Evolutionary conservation across 2,797 vertebrate genomes (phyloP).

Genomic region (Anguilla obscura): DNA sequence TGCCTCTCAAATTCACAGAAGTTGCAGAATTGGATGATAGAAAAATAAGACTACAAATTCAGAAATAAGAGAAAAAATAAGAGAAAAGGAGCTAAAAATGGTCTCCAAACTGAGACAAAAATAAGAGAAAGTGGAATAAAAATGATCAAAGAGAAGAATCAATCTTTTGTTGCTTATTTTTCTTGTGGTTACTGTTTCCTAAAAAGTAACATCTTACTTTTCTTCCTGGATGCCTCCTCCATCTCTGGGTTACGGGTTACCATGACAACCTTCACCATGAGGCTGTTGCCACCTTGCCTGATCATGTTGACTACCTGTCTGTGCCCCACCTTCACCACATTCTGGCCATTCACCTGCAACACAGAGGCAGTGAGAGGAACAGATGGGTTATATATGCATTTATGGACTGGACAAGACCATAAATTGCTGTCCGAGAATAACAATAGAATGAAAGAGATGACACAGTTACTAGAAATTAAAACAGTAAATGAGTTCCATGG

Average conservation of each 20-base stretch:
- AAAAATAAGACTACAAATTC: too few species aligned
- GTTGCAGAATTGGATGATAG: background rate
- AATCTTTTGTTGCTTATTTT: background rate
- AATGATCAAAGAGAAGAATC: background rate
- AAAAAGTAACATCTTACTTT: slow-evolving; percentile 66
- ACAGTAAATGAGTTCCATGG: slow-evolving; percentile 4
- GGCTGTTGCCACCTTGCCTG: slow-evolving; percentile 89
- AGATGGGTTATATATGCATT: background rate
- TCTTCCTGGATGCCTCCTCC: slow-evolving; percentile 85
- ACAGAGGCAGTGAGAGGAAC: background rate
- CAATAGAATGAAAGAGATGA: background rate
- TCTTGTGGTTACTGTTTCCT: slow-evolving; percentile 4
- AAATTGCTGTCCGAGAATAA: background rate
- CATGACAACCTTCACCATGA: slow-evolving; percentile 96
- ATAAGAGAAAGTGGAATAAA: background rate
- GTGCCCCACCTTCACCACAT: slow-evolving; percentile 93
- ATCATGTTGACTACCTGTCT: slow-evolving; percentile 96
- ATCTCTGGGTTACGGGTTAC: slow-evolving; percentile 90
- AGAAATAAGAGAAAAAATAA: too few species aligned
- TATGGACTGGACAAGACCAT: background rate
- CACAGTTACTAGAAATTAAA: background rate
- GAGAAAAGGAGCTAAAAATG: background rate
- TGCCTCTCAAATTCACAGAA: background rate
- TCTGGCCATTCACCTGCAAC: slow-evolving; percentile 86
- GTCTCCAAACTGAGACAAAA: background rate